phyloP scores from a whole-genome alignment of 2,113 vertebrate species.

The Galemys pyrenaicus region DNA sequence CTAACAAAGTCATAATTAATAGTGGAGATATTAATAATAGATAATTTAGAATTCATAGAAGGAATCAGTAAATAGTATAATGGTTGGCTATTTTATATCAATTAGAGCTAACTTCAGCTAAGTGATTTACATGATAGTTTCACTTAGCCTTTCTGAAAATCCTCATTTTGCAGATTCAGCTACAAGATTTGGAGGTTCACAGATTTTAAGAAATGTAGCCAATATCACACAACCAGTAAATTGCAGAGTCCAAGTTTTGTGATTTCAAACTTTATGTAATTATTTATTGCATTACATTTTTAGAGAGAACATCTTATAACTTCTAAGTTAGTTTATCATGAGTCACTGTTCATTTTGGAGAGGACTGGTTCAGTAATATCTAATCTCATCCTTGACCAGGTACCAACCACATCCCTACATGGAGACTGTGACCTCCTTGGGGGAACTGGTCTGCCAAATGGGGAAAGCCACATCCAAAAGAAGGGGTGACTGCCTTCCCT shows the following conservation, averaged over 20 bases:
- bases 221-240: not conserved
- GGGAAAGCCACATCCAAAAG: not conserved
- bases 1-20: not conserved
- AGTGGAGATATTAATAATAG: not conserved
- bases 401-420: not conserved
- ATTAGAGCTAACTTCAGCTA: not conserved
- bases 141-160: conserved; percentile 10
- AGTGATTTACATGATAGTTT: not conserved
- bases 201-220: not conserved
- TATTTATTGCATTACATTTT: not conserved
- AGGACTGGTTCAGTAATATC: not conserved
- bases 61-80: conserved; percentile 1
- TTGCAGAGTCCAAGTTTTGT: not conserved
- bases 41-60: conserved; percentile 32
- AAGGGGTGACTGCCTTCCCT: not conserved
- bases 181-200: not conserved
- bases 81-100: not conserved
- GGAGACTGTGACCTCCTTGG: not conserved
- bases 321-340: not conserved
- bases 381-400: not conserved
- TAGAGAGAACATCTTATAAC: not conserved
- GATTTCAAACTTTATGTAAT: not conserved
- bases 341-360: not conserved
- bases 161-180: not conserved
- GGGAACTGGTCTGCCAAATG: not conserved